A percentile compares a stretch with the other conserved stretches of the same genome.
Evolutionary conservation across 2,888 invertebrate species (phyloP).

Genomic region (Dryadula phaetusa): DNA sequence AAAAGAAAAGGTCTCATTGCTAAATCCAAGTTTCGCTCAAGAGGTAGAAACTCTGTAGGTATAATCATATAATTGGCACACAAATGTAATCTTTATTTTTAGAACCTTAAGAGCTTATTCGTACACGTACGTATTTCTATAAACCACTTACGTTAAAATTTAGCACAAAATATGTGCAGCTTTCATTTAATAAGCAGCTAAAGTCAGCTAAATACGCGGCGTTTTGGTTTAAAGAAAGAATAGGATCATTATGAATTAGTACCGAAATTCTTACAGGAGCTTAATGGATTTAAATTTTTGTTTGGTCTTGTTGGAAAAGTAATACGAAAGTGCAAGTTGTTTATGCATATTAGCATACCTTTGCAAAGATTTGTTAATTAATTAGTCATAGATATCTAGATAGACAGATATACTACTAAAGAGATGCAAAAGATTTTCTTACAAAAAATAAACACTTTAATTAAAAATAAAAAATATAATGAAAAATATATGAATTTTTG

Average conservation of each 20-base stretch:
- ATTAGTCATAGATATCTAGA: not conserved
- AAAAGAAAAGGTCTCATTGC: slow-evolving; percentile 14
- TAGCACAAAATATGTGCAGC: slow-evolving; percentile 43
- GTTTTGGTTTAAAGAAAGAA: slow-evolving; percentile 39
- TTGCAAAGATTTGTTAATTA: not conserved
- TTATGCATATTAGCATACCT: not conserved
- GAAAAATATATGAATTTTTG: not conserved
- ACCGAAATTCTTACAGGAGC: slow-evolving; percentile 37
- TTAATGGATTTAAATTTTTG: slow-evolving; percentile 28
- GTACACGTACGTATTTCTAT: slow-evolving; percentile 34
- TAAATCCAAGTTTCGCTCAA: slow-evolving; percentile 17
- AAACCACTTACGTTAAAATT: slow-evolving; percentile 45
- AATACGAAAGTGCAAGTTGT: not conserved
- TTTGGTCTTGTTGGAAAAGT: not conserved
- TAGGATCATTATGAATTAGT: slow-evolving; percentile 39
- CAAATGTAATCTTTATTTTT: slow-evolving; percentile 38
- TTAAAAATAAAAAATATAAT: slow-evolving; percentile 6
- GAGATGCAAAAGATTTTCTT: not conserved
- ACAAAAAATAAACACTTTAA: not conserved
- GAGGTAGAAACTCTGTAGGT: slow-evolving; percentile 24
- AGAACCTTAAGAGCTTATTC: slow-evolving; percentile 39
- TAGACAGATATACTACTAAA: not conserved
- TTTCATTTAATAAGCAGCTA: slow-evolving; percentile 44
- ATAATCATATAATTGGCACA: slow-evolving; percentile 31
- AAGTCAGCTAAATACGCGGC: slow-evolving; percentile 41